Conservation (phyloP, 1,140 invertebrate genomes). For the Procambarus clarkii region DNA sequence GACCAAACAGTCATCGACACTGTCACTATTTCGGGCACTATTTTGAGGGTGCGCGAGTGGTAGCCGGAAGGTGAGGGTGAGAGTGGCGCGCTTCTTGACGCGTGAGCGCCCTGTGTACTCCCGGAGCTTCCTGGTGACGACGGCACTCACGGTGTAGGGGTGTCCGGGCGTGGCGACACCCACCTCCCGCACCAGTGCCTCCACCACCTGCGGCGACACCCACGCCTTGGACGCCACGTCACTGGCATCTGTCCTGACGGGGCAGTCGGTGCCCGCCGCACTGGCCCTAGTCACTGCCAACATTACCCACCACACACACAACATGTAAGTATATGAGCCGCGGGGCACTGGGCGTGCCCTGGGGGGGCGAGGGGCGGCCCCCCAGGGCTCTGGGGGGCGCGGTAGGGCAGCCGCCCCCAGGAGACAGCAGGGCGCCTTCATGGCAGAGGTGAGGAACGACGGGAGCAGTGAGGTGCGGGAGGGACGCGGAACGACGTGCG, state of each 20-base stretch:
- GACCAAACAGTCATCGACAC: conserved; percentile 46
- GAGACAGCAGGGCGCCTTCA: conserved; percentile 69
- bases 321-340: conserved; percentile 59
- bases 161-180: conserved; percentile 22
- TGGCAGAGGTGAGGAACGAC: conserved; percentile 57
- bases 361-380: conserved; percentile 11
- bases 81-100: conserved; percentile 54
- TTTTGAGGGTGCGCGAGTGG: conserved; percentile 20
- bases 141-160: conserved; percentile 52
- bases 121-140: conserved; percentile 51
- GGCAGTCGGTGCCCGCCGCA: conserved; percentile 40
- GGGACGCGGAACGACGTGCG: conserved; percentile 56
- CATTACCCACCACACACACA: conserved; percentile 52
- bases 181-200: conserved; percentile 55
- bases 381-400: conserved; percentile 57
- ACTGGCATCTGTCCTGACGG: conserved; percentile 61
- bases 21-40: conserved; percentile 51
- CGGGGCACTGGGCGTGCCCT: conserved; percentile 23
- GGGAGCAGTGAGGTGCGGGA: conserved; percentile 62
- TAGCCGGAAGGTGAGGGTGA: conserved; percentile 53
- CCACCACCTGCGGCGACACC: conserved; percentile 63
- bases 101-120: conserved; percentile 39
- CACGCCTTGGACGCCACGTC: conserved; percentile 61
- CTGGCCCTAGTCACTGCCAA: conserved; percentile 43
- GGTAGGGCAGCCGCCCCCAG: conserved; percentile 66